Conservation (phyloP, 2,888 invertebrate species). For the Ophraella communa region DNA sequence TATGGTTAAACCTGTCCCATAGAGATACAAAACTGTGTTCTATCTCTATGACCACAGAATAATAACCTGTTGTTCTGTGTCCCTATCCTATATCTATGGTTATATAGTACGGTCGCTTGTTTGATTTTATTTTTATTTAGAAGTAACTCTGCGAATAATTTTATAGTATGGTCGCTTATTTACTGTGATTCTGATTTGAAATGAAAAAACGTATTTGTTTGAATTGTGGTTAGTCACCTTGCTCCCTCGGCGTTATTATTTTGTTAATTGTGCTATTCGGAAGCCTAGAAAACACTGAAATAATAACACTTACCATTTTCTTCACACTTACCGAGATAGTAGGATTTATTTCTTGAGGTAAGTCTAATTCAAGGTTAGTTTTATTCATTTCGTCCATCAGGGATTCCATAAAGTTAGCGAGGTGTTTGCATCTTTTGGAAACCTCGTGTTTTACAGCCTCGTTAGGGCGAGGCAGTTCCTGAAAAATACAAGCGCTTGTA, state of each 20-base stretch:
- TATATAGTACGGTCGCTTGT: too few relatives aligned
- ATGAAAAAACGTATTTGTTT: background rate
- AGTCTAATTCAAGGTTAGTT: conserved; percentile 64
- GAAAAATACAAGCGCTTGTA: conserved; percentile 11
- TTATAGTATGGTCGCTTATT: too few relatives aligned
- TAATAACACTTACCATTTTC: conserved; percentile 41
- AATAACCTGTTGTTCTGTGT: too few relatives aligned
- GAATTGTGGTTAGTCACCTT: background rate
- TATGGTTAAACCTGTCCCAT: too few relatives aligned
- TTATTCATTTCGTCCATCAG: conserved; percentile 73
- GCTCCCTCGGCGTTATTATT: background rate
- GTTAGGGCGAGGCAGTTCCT: conserved; percentile 54
- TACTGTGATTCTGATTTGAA: background rate
- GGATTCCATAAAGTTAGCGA: conserved; percentile 78
- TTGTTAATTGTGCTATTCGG: conserved; percentile 1
- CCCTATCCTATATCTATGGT: too few relatives aligned
- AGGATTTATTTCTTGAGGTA: conserved; percentile 67
- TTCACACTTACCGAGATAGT: conserved; percentile 68
- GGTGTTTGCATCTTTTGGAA: conserved; percentile 73
- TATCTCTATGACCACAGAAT: too few relatives aligned
- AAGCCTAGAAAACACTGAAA: conserved; percentile 22
- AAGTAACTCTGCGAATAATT: too few relatives aligned
- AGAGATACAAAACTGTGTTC: too few relatives aligned
- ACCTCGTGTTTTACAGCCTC: conserved; percentile 71
- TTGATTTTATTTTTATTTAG: too few relatives aligned